Conservation (phyloP, 1,140 invertebrate species). For the Zaprionus davidi region DNA sequence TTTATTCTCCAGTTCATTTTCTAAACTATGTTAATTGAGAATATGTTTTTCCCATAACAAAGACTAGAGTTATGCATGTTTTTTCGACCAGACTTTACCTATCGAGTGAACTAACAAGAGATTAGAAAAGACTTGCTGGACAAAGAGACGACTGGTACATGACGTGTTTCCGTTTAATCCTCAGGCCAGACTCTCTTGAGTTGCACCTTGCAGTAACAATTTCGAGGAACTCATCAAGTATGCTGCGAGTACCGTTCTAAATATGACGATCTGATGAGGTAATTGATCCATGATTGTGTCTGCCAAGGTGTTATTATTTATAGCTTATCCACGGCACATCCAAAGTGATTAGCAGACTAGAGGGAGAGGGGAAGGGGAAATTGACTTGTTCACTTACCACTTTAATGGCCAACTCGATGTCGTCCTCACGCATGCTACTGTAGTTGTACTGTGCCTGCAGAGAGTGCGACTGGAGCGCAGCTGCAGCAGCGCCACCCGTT, state of each 20-base stretch:
- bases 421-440: conserved; percentile 93
- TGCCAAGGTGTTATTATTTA: conserved; percentile 37
- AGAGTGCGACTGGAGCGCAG: conserved; percentile 71
- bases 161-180: no score
- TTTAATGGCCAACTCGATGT: conserved; percentile 96
- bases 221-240: conserved; percentile 20
- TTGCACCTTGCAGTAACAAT: conserved; percentile 11
- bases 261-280: conserved; percentile 6
- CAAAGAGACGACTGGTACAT: no score
- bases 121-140: no score
- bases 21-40: no score
- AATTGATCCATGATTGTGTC: conserved; percentile 35
- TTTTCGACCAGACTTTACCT: no score
- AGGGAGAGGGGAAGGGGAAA: background rate
- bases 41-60: no score
- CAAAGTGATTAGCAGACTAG: background rate
- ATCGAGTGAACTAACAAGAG: no score
- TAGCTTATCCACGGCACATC: conserved; percentile 36
- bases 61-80: no score
- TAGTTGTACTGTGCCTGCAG: conserved; percentile 73
- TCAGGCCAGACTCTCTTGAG: no score
- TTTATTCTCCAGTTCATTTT: no score
- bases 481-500: conserved; percentile 73
- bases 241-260: conserved; percentile 19
- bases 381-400: conserved; percentile 83